These are phyloP conservation scores for Cremastobaeus sp. DNA, from an alignment of 2,888 invertebrate species.

Conservation along the genomic window DNA sequence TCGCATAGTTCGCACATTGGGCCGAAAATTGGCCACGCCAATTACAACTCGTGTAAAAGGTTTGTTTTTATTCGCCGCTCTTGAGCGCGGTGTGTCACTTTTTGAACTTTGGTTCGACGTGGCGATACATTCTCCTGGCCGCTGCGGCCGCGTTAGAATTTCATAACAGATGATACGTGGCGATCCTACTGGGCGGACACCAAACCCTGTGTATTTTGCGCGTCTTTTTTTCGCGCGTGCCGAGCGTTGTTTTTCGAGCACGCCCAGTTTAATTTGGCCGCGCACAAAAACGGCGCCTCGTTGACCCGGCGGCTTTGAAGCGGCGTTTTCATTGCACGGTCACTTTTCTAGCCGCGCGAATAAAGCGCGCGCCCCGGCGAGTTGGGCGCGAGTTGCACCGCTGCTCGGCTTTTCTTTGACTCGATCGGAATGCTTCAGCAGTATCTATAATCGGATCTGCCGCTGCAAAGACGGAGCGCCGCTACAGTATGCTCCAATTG, in stretches of 20 bases:
- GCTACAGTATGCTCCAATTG: slow-evolving; percentile 37
- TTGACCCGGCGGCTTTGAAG: slow-evolving; percentile 19
- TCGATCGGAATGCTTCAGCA: slow-evolving; percentile 35
- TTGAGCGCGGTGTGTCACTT: background rate
- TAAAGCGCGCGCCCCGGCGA: slow-evolving; percentile 14
- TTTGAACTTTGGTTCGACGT: background rate
- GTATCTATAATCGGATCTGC: slow-evolving; percentile 50
- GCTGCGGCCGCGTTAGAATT: slow-evolving; percentile 8
- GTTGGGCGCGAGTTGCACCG: slow-evolving; percentile 10
- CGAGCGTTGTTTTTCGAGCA: slow-evolving; percentile 16
- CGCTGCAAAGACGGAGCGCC: slow-evolving; percentile 14
- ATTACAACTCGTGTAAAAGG: background rate
- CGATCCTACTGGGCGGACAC: background rate
- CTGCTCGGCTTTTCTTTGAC: slow-evolving; percentile 46
- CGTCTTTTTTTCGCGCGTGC: background rate
- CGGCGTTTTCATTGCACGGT: slow-evolving; percentile 23
- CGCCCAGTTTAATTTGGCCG: slow-evolving; percentile 29
- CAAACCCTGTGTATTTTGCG: background rate
- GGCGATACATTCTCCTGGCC: background rate
- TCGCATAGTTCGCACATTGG: too few species aligned
- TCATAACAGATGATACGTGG: slow-evolving; percentile 5
- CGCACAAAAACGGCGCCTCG: slow-evolving; percentile 25
- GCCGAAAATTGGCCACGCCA: background rate
- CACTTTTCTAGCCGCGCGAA: slow-evolving; percentile 16
- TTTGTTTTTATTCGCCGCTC: background rate